Conservation (phyloP, 2,797 vertebrate species). For the Melanotaenia pygmaea region DNA sequence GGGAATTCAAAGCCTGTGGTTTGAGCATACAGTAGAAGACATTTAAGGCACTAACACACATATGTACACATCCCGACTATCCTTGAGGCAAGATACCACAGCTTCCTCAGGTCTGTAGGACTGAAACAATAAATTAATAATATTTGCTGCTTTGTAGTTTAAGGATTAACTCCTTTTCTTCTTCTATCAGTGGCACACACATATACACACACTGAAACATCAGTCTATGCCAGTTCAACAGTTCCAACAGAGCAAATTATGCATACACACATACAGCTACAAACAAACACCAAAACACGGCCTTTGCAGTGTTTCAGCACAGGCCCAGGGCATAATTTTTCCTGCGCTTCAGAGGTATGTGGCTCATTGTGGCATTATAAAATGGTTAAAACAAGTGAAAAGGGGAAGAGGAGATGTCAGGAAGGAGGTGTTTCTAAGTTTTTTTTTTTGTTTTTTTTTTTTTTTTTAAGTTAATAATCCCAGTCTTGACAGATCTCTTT, state of each 20-base stretch:
- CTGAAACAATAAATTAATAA: slow-evolving; percentile 66
- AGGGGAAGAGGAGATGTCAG: slow-evolving; percentile 21
- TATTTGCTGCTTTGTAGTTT: slow-evolving; percentile 58
- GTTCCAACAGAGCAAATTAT: slow-evolving; percentile 13
- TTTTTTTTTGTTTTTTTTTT: not conserved
- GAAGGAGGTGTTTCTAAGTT: slow-evolving; percentile 12
- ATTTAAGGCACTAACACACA: slow-evolving; percentile 30
- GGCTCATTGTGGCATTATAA: slow-evolving; percentile 51
- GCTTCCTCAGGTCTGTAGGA: slow-evolving; percentile 62
- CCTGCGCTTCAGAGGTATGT: slow-evolving; percentile 62
- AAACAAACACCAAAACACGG: slow-evolving; percentile 37
- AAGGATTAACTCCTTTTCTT: slow-evolving; percentile 59
- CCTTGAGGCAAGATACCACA: slow-evolving; percentile 52
- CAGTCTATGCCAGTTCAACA: slow-evolving; percentile 21
- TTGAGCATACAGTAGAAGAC: slow-evolving; percentile 45
- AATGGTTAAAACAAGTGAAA: slow-evolving; percentile 35
- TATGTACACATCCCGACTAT: slow-evolving; percentile 30
- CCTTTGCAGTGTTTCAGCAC: slow-evolving; percentile 39
- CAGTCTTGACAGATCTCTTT: slow-evolving; percentile 55
- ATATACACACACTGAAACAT: slow-evolving; percentile 19
- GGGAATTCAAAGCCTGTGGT: slow-evolving; percentile 49
- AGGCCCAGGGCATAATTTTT: slow-evolving; percentile 37
- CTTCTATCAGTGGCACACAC: slow-evolving; percentile 40
- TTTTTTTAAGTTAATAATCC: slow-evolving; percentile 6
- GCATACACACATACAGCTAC: slow-evolving; percentile 7